Evolutionary conservation across 2,888 invertebrate species (phyloP), one percentile per base, ranked within the genome.

Genomic region (Eucera pruinosa): DNA sequence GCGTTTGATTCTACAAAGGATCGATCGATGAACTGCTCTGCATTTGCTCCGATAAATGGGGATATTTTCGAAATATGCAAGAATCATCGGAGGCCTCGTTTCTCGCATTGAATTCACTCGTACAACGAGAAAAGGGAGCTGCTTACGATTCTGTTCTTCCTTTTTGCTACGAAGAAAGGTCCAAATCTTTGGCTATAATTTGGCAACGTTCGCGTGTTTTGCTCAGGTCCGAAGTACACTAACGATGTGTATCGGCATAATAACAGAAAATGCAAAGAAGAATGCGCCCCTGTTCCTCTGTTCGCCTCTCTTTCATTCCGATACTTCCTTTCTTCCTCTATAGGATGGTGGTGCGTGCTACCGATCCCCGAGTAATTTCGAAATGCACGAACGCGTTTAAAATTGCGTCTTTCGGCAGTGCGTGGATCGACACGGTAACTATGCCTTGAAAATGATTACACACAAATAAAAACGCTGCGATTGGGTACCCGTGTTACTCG

Each of bases 211-310:
- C 13, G 83, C 85, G 83, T 86, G 86, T 65, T 75, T 64, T 66
- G 77, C n/a, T 48, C 23, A 30, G 45, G n/a, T 50, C 54, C 60
- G 70, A 69, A 66, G 43, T 72, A 50, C 79, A 78, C 82, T 83
- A 86, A 87, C 86, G 82, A 86, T 83, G 83, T 81, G 83, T 66
- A 72, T 77, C 84, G 75, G 71, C 81, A 65, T 87, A 87, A 86
- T 82, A 77, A 78, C 81, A 85, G 83, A 83, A 87, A 86, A 86
- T 83, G 85, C 83, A 86, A 87, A 82, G 82, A 70, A 71, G 67
- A 68, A 45, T 50, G 39, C 13, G 68, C 39, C 27, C 18, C 13
- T 18, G 18, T 39, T 39, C n/a, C 20, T 9, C 43, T 15, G 23
- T 20, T 20, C 58, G 41, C 27, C 48, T 41, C 33, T 6, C 25